These are phyloP conservation scores for Emberiza fucata DNA, from an alignment of 2,113 vertebrate species.

Conservation along the genomic window DNA sequence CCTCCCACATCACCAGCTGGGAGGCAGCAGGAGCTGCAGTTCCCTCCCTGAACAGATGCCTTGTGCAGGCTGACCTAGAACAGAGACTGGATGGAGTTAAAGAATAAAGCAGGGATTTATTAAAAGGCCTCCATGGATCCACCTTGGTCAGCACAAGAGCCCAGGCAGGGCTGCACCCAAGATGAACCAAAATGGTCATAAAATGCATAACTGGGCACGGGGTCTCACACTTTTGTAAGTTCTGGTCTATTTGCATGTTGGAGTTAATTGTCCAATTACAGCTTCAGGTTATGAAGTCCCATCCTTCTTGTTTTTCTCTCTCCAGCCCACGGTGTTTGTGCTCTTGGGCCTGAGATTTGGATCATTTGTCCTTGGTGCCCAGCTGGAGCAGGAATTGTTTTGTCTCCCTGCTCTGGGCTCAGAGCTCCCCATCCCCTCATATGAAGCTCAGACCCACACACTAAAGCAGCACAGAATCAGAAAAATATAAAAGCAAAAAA, in stretches of 20 bases:
- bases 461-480: not conserved
- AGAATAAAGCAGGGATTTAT: not conserved
- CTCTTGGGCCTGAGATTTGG: not conserved
- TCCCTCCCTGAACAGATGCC: not conserved
- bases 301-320: not conserved
- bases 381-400: not conserved
- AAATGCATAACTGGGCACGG: rapidly evolving
- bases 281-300: rapidly evolving
- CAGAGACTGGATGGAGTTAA: not conserved
- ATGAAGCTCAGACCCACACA: not conserved
- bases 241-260: not conserved
- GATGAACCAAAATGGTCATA: not conserved
- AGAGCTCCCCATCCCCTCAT: not conserved
- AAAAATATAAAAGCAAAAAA: not conserved
- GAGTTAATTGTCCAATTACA: rapidly evolving
- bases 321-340: rapidly evolving
- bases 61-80: not conserved
- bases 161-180: not conserved
- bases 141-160: not conserved
- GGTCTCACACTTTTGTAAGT: not conserved
- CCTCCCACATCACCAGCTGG: not conserved
- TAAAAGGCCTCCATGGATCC: rapidly evolving
- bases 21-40: not conserved
- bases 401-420: not conserved
- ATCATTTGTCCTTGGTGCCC: not conserved